These are phyloP conservation scores for Hermaeophaga mercurialis DNA, from an alignment of 2,888 invertebrate genomes.

Conservation along the genomic window DNA sequence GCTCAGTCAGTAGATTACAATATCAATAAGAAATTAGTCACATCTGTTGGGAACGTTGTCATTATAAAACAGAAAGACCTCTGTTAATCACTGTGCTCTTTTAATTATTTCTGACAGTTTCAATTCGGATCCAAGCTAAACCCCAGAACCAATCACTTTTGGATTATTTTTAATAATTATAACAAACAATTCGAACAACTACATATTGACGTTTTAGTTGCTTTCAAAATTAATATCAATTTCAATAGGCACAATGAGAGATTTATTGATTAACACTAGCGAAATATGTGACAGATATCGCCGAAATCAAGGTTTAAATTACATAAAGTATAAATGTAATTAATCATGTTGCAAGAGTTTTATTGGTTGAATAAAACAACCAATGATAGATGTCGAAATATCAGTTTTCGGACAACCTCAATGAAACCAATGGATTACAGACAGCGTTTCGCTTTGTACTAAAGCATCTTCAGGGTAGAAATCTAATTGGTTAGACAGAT, in stretches of 20 bases:
- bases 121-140: constrained; percentile 6
- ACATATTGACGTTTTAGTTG: constrained; percentile 11
- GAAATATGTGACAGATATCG: background rate
- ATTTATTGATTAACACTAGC: constrained; percentile 11
- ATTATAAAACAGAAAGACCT: constrained; percentile 20
- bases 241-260: constrained; percentile 9
- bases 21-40: constrained; percentile 6
- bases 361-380: too few relatives aligned
- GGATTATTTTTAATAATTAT: constrained; percentile 24
- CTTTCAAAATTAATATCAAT: constrained; percentile 19
- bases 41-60: constrained; percentile 16
- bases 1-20: too few relatives aligned
- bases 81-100: constrained; percentile 10
- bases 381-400: too few relatives aligned
- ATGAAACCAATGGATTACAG: too few relatives aligned
- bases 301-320: background rate
- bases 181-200: constrained; percentile 23
- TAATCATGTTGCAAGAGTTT: too few relatives aligned
- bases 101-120: constrained; percentile 16
- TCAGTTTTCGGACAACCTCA: too few relatives aligned
- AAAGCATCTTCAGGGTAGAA: too few relatives aligned
- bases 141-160: constrained; percentile 10
- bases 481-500: too few relatives aligned
- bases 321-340: background rate
- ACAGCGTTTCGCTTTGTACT: too few relatives aligned